Conservation (phyloP, 2,888 invertebrate species). For the Anticlea derivata region DNA sequence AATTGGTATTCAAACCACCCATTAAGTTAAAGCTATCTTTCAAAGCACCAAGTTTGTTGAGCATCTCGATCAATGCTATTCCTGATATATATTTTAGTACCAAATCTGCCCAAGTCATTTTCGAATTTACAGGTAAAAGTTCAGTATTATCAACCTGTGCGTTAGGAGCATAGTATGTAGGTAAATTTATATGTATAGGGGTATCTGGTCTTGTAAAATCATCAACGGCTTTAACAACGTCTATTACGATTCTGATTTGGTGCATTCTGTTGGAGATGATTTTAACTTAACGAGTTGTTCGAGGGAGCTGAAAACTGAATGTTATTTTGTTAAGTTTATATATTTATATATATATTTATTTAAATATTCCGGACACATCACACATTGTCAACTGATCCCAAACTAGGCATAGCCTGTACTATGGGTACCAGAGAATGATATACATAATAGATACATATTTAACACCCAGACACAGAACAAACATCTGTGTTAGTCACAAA, state of each 20-base stretch:
- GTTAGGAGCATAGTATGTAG: slow-evolving; percentile 42
- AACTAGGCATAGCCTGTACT: no score
- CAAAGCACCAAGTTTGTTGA: slow-evolving; percentile 39
- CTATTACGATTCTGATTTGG: slow-evolving; percentile 35
- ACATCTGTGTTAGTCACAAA: no score
- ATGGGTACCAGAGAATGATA: no score
- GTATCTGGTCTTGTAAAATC: slow-evolving; percentile 39
- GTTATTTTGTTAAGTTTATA: no score
- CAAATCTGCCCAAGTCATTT: slow-evolving; percentile 35
- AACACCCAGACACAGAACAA: no score
- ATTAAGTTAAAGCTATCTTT: slow-evolving; percentile 35
- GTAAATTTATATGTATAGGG: slow-evolving; percentile 42
- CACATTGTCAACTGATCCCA: no score
- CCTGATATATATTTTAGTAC: slow-evolving; percentile 43
- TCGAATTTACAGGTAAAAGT: neutral
- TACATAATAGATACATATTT: no score
- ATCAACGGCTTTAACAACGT: slow-evolving; percentile 41
- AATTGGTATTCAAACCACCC: slow-evolving; percentile 35
- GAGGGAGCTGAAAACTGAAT: neutral
- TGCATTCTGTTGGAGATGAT: slow-evolving; percentile 34
- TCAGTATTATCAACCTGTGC: slow-evolving; percentile 17
- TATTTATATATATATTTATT: no score
- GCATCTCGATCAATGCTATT: slow-evolving; percentile 29
- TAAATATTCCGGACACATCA: no score
- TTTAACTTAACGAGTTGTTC: slow-evolving; percentile 8